Evolutionary conservation across 2,888 invertebrate species (phyloP).

Genomic region (Philonicus albiceps): DNA sequence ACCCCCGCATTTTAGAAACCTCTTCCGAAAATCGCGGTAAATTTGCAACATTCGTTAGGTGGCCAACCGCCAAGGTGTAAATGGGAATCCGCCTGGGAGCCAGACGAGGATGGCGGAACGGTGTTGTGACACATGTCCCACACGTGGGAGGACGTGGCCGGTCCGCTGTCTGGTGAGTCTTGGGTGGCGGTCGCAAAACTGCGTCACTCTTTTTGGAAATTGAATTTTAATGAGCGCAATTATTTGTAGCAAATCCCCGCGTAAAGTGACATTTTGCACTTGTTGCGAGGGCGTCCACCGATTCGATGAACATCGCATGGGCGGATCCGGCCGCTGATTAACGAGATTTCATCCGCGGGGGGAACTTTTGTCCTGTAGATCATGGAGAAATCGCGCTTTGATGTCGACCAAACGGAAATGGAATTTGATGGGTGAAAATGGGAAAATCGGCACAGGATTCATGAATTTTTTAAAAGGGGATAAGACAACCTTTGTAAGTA

Average conservation of each 20-base stretch:
- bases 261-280: constrained; percentile 30
- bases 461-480: not conserved
- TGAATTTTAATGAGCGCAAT: constrained; percentile 39
- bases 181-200: not conserved
- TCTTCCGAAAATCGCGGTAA: not conserved
- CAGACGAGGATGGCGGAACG: not conserved
- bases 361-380: not conserved
- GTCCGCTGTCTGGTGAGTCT: not conserved
- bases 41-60: not conserved
- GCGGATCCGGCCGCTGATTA: constrained; percentile 16
- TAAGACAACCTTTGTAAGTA: not conserved
- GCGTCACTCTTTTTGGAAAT: constrained; percentile 29
- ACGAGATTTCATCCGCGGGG: not conserved
- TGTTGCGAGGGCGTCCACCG: constrained; percentile 14
- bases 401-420: not conserved
- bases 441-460: not conserved
- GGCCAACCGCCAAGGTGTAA: not conserved
- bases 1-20: not conserved
- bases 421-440: not conserved
- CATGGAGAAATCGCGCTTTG: not conserved
- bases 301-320: not conserved
- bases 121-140: not conserved
- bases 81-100: not conserved
- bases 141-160: not conserved
- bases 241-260: constrained; percentile 28